Base-by-base conservation (phyloP, 2,113 vertebrate genomes). In the Albula glossodonta region DNA sequence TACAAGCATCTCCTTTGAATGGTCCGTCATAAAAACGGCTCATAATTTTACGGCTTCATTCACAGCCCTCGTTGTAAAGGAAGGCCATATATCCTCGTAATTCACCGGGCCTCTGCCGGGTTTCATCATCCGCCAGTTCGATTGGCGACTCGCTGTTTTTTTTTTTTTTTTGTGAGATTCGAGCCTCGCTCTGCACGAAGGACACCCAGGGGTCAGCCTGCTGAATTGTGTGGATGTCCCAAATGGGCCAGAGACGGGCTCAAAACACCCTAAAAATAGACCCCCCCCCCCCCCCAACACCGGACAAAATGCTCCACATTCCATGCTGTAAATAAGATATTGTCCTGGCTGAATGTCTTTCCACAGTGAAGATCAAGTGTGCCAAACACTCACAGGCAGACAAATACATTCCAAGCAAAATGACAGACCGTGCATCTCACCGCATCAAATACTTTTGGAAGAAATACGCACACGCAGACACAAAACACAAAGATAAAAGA, bases 41-140 rank as follows among this genome's bases (percentile, higher is more conserved):
- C 97, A 98, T 99, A 98, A 99, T 99, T 99, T 99, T 98, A 99
- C 98, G 96, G 98, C 97, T 98, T 98, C 98, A 98, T 99, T 99
- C 97, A 96, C 96, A 91, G 97, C 97, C 97, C 98, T 96, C 93
- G 96, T 96, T 96, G 97, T 98, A 98, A 99, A 98, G 97, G 96
- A 96, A 96, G 96, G 96, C 96, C 96, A 97, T 98, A 98, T 99
- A 98, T 99, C 96, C 93, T 97, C 96, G 95, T 97, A 94, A 95
- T 94, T 95, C 95, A 95, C 94, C 91, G 88, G 88, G 89, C 91
- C 94, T 91, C 88, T 88, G 90, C 85, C 86, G 60, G 88, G 87
- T 94, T 96, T 96, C 96, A 96, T 96, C 93, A 95, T 95, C 95
- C 92, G 92, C 88, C 90, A 92, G 92, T 95, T 94, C 94, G 93